Percentiles rank a stretch among this genome's conserved stretches.
Evolutionary conservation across 2,113 vertebrate species (phyloP).

Genomic region (Dicrurus megarhynchus): DNA sequence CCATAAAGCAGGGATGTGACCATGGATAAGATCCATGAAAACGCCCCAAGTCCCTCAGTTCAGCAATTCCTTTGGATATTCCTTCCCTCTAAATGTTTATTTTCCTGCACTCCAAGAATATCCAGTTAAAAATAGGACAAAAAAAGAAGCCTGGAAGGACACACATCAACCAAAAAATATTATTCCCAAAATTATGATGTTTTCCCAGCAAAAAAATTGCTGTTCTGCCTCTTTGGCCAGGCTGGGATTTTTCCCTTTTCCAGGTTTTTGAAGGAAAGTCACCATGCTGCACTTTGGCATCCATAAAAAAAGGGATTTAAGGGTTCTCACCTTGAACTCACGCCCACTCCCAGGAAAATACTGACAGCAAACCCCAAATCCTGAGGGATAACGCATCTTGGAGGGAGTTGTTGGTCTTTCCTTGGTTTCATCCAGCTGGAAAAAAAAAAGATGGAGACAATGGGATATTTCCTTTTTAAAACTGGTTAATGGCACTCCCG

Average conservation of each 20-base stretch:
- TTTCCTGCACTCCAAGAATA: background rate
- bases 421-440: background rate
- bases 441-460: background rate
- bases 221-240: background rate
- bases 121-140: background rate
- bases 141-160: background rate
- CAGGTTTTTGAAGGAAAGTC: background rate
- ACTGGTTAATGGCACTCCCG: accelerated
- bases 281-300: background rate
- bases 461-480: background rate
- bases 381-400: background rate
- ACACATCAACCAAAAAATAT: background rate
- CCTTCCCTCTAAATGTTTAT: background rate
- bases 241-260: background rate
- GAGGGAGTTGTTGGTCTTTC: background rate
- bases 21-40: background rate
- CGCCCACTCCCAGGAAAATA: background rate
- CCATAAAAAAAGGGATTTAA: background rate
- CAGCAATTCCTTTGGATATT: background rate
- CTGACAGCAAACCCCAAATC: background rate
- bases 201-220: background rate
- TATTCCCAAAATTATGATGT: background rate
- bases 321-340: background rate
- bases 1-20: background rate
- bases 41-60: accelerated